Evolutionary conservation across 2,113 vertebrate species (phyloP).

Genomic region (Arenaria interpres): DNA sequence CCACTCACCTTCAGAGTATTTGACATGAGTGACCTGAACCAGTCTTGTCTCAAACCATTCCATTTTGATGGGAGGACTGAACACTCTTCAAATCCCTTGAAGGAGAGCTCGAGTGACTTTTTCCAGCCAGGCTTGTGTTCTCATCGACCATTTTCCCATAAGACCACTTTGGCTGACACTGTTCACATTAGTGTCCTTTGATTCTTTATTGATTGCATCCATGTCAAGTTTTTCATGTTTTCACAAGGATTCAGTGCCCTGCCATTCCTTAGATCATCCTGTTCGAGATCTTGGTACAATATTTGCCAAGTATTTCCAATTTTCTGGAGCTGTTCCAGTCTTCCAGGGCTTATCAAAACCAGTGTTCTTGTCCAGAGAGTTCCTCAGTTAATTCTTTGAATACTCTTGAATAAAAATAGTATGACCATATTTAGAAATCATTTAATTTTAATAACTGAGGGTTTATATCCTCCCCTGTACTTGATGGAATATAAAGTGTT

Average conservation of each 20-base stretch:
- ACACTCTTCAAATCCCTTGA: neutral
- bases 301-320: neutral
- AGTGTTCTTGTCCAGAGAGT: neutral
- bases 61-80: neutral
- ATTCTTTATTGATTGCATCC: neutral
- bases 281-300: neutral
- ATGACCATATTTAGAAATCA: neutral
- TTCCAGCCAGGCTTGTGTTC: neutral
- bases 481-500: neutral
- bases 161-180: neutral
- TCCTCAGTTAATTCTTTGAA: neutral
- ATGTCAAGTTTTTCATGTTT: neutral
- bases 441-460: neutral
- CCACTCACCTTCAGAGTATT: neutral
- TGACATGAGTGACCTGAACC: neutral
- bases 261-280: neutral
- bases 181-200: neutral
- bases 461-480: neutral
- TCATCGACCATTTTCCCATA: neutral
- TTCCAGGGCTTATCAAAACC: neutral
- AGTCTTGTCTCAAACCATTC: neutral
- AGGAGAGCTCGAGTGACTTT: neutral
- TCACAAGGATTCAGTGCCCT: neutral
- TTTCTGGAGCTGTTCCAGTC: neutral
- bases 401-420: neutral